Evolutionary conservation across 2,113 vertebrate genomes (phyloP), one percentile per base, ranked within the genome.

Genomic region (Forbesichthys papilliferus): DNA sequence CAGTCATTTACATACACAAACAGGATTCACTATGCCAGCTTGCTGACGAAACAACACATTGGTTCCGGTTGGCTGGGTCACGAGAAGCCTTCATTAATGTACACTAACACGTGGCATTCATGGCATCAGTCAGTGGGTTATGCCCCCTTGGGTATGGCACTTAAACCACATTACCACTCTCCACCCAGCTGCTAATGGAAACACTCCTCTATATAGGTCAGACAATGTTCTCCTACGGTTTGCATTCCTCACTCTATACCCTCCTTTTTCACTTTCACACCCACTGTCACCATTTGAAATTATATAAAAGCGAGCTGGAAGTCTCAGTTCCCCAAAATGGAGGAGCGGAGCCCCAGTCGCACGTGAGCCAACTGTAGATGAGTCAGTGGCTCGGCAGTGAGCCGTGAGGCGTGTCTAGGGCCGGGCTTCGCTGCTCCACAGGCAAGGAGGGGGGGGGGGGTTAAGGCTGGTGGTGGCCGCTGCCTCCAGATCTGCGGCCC

Each of bases 351-450:
- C 68, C 70, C 74, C 74, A 61, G 78, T 74, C 52, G 84, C 78
- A 87, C 84, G 81, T 85, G 84, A 89, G 79, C 71, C 86, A 77
- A 84, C 81, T 89, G 79, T 75, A 85, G 84, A 89, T 88, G 82
- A 90, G 73, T 78, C 79, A 75, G 69, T 34, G 66, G 74, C 71
- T 78, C 74, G 72, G 83, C 74, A 61, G 70, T 79, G 83, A 88
- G 82, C 82, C 82, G 33, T 61, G 80, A 81, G 80, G 80, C 73
- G 72, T 83, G 78, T 85, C 82, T 79, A 65, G 62, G 66, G 71
- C 76, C 14, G 66, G 68, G 77, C 68, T 74, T 57, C 73, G 18
- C 69, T 68, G 84, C 61, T 78, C 74, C 61, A 42, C 36, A 47
- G 61, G 14, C 20, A 14, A 27, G 47, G 63, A 3, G 53, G 53